Conservation (phyloP, 2,888 invertebrate species). For the Apantesis nais region DNA sequence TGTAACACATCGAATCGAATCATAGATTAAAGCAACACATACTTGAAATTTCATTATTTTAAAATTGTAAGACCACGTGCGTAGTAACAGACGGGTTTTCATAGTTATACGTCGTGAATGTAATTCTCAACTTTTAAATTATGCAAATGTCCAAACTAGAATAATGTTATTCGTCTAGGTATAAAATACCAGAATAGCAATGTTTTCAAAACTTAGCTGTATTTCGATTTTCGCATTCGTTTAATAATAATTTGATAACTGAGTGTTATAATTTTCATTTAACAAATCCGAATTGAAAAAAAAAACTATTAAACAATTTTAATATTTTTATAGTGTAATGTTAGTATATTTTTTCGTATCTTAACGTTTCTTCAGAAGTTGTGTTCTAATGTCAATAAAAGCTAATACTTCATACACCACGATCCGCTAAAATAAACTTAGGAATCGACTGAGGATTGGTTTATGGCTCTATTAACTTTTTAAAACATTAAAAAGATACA, state of each 20-base stretch:
- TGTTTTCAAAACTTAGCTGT: neutral
- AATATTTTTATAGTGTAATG: neutral
- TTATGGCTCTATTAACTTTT: neutral
- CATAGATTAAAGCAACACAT: neutral
- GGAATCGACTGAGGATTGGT: constrained; percentile 4
- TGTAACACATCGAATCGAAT: neutral
- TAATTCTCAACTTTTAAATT: neutral
- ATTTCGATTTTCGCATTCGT: neutral
- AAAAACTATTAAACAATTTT: constrained; percentile 2
- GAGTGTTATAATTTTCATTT: neutral
- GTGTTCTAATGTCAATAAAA: constrained; percentile 21
- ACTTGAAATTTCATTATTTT: neutral
- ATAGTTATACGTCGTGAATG: neutral
- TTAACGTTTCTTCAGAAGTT: neutral
- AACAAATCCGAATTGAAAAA: neutral
- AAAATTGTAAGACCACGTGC: constrained; percentile 6
- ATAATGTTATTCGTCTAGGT: constrained; percentile 1
- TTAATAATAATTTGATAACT: neutral
- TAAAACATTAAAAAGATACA: neutral
- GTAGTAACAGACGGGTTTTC: constrained; percentile 6
- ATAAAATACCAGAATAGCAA: neutral
- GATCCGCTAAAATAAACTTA: constrained; percentile 4
- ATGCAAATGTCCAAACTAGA: constrained; percentile 8
- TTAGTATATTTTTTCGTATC: neutral
- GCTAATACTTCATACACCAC: neutral